Evolutionary conservation across 2,797 vertebrate species (phyloP).

Genomic region (Clarias laeviceps): DNA sequence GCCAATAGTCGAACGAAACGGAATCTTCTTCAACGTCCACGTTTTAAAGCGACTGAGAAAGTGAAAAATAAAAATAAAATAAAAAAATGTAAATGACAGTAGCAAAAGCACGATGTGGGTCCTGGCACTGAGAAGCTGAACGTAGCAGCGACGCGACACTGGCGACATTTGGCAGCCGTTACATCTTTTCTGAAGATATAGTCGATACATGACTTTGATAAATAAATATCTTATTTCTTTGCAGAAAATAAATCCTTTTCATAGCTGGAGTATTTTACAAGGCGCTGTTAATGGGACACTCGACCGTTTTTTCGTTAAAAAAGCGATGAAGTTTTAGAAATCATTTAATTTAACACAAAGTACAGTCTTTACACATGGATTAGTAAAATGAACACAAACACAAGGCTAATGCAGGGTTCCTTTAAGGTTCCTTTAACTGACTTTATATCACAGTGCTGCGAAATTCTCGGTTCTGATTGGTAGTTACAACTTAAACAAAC

Average conservation of each 20-base stretch:
- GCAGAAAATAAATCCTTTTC: slow-evolving; percentile 27
- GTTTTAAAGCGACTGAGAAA: slow-evolving; percentile 79
- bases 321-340: background rate
- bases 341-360: too few species aligned
- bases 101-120: background rate
- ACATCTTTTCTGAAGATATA: background rate
- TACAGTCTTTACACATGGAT: background rate
- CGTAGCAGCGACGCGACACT: background rate
- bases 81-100: slow-evolving; percentile 16
- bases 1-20: slow-evolving; percentile 80
- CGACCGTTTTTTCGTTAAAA: background rate
- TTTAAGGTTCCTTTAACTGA: background rate
- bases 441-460: background rate
- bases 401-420: background rate
- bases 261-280: slow-evolving; percentile 51
- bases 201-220: slow-evolving; percentile 18
- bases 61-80: slow-evolving; percentile 55
- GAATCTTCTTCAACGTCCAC: slow-evolving; percentile 79
- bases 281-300: slow-evolving; percentile 43
- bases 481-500: too few species aligned
- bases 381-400: background rate
- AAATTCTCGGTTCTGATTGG: background rate
- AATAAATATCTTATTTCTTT: slow-evolving; percentile 40
- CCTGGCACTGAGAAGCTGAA: background rate
- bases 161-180: background rate